Evolutionary conservation across 2,113 vertebrate species (phyloP).

Genomic region (Apteryx mantelli): DNA sequence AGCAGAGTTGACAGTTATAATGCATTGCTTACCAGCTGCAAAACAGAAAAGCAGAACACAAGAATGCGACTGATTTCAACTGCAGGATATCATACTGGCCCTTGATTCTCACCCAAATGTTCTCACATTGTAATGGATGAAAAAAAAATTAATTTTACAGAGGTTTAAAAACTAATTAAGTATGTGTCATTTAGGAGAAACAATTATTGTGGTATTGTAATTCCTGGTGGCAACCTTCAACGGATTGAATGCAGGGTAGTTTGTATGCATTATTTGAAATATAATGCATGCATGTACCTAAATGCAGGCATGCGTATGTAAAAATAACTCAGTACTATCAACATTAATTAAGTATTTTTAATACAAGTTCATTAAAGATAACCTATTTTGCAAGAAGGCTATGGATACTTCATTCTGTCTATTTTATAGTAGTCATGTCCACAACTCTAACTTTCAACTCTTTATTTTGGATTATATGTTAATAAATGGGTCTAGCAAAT

Average conservation of each 20-base stretch:
- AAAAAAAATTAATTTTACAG: neutral
- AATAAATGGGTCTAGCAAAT: neutral
- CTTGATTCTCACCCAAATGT: neutral
- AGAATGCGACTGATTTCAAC: neutral
- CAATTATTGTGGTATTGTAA: neutral
- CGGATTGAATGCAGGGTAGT: neutral
- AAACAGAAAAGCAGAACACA: neutral
- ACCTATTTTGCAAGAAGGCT: neutral
- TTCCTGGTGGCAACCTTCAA: neutral
- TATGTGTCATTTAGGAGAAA: neutral
- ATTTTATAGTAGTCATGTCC: neutral
- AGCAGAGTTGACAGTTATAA: neutral
- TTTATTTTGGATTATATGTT: neutral
- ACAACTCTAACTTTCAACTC: neutral
- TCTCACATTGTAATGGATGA: neutral
- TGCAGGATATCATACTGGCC: neutral
- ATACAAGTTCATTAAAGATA: neutral
- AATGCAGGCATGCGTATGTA: neutral
- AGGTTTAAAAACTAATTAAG: neutral
- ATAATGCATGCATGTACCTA: accelerated
- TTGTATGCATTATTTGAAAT: neutral
- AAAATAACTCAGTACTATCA: neutral
- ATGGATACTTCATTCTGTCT: neutral
- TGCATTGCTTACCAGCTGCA: neutral
- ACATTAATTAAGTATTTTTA: neutral